A percentile compares a stretch with the other conserved stretches of the same genome.
Conservation (phyloP, 2,113 vertebrate species). For the Catharus fuscescens region DNA sequence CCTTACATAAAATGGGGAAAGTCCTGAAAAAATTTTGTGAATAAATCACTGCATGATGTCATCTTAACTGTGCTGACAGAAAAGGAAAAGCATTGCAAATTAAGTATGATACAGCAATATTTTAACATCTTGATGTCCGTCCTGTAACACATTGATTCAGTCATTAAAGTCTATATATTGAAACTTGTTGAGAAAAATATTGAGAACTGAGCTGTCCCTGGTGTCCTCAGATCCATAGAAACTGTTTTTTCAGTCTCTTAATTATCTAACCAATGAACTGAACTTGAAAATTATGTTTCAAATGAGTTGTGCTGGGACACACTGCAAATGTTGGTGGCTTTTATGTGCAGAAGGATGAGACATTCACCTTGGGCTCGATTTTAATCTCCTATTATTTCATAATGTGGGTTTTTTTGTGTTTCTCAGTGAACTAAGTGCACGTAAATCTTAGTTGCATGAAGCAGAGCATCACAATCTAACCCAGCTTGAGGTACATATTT, state of each 20-base stretch:
- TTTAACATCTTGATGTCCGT: conserved; percentile 42
- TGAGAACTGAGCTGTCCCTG: neutral
- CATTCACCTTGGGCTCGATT: neutral
- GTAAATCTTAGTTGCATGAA: neutral
- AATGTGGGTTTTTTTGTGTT: neutral
- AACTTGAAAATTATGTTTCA: neutral
- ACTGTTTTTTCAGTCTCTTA: neutral
- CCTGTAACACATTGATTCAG: conserved; percentile 29
- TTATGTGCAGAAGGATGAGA: neutral
- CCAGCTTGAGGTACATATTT: neutral
- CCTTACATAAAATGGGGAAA: conserved; percentile 41
- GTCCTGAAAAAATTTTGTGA: conserved; percentile 10
- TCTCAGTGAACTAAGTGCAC: neutral
- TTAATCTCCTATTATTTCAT: neutral
- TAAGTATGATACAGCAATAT: conserved; percentile 39
- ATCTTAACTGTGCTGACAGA: conserved; percentile 14
- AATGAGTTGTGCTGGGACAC: neutral
- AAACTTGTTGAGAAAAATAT: conserved; percentile 19
- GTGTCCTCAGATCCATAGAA: neutral
- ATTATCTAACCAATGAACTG: neutral
- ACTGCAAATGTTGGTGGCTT: neutral
- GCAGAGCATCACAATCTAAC: neutral
- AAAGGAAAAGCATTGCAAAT: conserved; percentile 42
- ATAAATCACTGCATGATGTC: conserved; percentile 28
- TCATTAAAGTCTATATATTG: neutral